phyloP scores from a whole-genome alignment of 2,797 vertebrate genomes.

The Scomberomorus guttatus region DNA sequence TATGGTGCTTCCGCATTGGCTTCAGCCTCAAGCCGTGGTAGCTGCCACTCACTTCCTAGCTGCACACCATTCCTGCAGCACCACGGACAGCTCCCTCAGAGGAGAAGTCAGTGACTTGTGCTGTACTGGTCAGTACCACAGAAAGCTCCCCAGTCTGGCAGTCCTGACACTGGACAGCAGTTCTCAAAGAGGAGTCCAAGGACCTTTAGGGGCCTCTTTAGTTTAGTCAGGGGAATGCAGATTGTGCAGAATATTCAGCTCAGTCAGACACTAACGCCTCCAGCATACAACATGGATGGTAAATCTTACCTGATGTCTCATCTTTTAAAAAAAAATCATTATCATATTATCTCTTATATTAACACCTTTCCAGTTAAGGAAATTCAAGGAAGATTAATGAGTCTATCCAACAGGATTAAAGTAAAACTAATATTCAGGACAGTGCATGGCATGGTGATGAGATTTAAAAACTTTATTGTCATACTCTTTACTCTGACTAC shows the following conservation, averaged over 20 bases:
- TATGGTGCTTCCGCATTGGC: no score
- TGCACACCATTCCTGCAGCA: constrained; percentile 20
- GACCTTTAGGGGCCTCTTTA: constrained; percentile 48
- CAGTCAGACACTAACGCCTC: constrained; percentile 34
- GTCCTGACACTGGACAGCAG: not conserved
- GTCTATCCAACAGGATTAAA: constrained; percentile 5
- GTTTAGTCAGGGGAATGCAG: constrained; percentile 24
- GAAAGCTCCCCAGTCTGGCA: constrained; percentile 54
- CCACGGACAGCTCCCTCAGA: constrained; percentile 58
- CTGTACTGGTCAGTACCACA: constrained; percentile 45
- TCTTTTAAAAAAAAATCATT: constrained; percentile 21
- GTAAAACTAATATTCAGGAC: not conserved
- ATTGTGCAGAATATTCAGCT: constrained; percentile 35
- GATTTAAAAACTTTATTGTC: constrained; percentile 13
- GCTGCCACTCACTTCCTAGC: not conserved
- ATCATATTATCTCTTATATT: constrained; percentile 4
- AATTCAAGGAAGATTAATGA: constrained; percentile 24
- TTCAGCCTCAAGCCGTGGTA: not conserved
- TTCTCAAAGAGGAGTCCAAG: constrained; percentile 12
- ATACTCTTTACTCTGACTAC: not conserved
- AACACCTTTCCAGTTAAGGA: constrained; percentile 10
- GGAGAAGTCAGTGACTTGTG: not conserved
- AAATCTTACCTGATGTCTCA: constrained; percentile 15
- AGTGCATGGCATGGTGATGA: not conserved
- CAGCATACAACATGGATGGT: not conserved